Percentiles rank a stretch among this genome's conserved stretches.
Conservation (phyloP, 2,113 vertebrate genomes). For the Crypturellus undulatus region DNA sequence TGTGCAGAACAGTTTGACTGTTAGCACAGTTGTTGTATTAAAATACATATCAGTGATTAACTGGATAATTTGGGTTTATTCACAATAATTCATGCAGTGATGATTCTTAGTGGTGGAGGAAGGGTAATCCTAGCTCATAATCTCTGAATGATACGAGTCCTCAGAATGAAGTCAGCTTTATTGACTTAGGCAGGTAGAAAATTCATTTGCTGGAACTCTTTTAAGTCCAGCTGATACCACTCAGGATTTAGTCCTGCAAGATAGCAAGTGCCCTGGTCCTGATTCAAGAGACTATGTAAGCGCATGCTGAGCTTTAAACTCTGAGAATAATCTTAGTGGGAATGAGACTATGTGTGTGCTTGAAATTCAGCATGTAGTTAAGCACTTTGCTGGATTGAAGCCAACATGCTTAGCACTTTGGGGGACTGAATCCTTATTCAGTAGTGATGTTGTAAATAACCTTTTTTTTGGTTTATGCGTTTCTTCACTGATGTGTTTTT, state of each 20-base stretch:
- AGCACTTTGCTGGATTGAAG: conserved; percentile 18
- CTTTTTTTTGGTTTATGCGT: conserved; percentile 32
- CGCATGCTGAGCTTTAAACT: conserved; percentile 18
- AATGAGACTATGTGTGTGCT: conserved; percentile 50
- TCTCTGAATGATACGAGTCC: background rate
- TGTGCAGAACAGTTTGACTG: background rate
- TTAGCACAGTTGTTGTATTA: background rate
- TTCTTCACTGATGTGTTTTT: conserved; percentile 40
- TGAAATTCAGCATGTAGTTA: conserved; percentile 64
- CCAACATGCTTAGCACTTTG: conserved; percentile 37
- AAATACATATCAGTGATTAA: background rate
- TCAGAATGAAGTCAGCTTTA: background rate
- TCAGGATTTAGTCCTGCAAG: background rate
- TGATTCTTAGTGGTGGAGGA: background rate
- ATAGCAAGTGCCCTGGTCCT: background rate
- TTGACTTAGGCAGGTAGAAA: background rate
- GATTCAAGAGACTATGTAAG: background rate
- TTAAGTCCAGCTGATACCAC: background rate
- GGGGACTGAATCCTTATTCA: conserved; percentile 25
- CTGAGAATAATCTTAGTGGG: conserved; percentile 23
- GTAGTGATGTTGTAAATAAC: background rate
- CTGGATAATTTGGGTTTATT: background rate
- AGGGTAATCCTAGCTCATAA: background rate
- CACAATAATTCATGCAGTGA: background rate
- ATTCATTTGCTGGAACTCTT: background rate